These are phyloP conservation scores for Alces alces DNA, from an alignment of 2,113 vertebrate genomes.

Conservation along the genomic window DNA sequence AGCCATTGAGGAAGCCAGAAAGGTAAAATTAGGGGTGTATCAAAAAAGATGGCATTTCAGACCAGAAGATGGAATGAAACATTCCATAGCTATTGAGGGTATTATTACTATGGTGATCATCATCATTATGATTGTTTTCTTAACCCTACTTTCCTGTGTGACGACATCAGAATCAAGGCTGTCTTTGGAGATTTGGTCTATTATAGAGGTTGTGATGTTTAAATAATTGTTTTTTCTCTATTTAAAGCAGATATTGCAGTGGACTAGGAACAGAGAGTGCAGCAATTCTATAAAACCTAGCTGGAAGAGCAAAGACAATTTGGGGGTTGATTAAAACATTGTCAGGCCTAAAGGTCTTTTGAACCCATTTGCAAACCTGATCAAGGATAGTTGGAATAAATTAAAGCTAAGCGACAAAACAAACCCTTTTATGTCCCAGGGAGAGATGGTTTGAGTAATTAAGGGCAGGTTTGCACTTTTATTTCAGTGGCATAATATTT, in stretches of 20 bases:
- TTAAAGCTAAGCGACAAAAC: constrained; percentile 45
- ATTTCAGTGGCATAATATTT: constrained; percentile 66
- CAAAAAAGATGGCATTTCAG: neutral
- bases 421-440: constrained; percentile 44
- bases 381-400: constrained; percentile 55
- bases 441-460: constrained; percentile 58
- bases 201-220: neutral
- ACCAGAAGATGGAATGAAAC: neutral
- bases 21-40: neutral
- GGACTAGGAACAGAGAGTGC: neutral
- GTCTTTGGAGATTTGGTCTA: neutral
- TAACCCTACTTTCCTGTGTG: neutral
- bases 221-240: neutral
- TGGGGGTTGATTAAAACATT: constrained; percentile 25
- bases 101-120: neutral
- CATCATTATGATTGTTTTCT: neutral
- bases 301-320: neutral
- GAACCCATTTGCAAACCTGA: constrained; percentile 28
- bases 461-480: constrained; percentile 42
- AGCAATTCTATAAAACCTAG: neutral
- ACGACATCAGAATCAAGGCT: neutral
- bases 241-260: neutral
- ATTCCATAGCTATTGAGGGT: neutral
- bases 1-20: neutral
- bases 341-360: constrained; percentile 31